Evolutionary conservation across 2,797 vertebrate genomes (phyloP), one percentile per base, ranked within the genome.

Genomic region (Sebastes iracundus): DNA sequence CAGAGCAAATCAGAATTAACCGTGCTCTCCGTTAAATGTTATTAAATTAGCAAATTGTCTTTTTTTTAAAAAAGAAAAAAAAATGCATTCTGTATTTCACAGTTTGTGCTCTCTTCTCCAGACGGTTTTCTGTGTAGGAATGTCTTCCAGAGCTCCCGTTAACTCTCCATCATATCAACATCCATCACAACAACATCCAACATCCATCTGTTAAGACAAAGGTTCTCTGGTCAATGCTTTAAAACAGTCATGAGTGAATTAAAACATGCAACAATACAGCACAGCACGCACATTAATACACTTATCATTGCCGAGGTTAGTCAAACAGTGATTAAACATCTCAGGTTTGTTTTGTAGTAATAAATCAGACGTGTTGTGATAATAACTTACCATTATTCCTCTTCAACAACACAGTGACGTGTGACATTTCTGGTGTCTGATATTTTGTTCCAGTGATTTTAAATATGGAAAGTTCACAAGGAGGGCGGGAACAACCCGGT

Each of bases 181-280:
- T 90, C 82, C 82, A 85, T 87, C 86, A 92, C 80, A 80, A 75
- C 75, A 86, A 87, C 85, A 82, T 75, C 81, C 68, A 87, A 72
- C 84, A 82, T 73, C 83, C 87, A 78, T 77, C 72, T 14, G 64
- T 75, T 87, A 63, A 62, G 13, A 86, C 79, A 74, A 27, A 77
- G 33, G 12, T 18, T 76, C 35, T 81, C 23, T 59, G 58, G 52
- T 83, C 23, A 82, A 72, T 71, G 78, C 67, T 65, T 72, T 69
- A 18, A 75, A 81, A 82, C 70, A 81, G 61, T 75, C 70, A 67
- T 25, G 77, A 87, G 49, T 64, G 62, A 68, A 61, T 77, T 14
- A 63, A 66, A 20, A 84, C 92, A 89, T 94, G 92, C 91, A 78
- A 60, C 79, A 63, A 7, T 28, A 72, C 79, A 87, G 64, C 77